Percentiles rank a stretch among this genome's conserved stretches.
Evolutionary conservation across 1,140 invertebrate genomes (phyloP).

Genomic region (Stenopsyche tienmushanensis): DNA sequence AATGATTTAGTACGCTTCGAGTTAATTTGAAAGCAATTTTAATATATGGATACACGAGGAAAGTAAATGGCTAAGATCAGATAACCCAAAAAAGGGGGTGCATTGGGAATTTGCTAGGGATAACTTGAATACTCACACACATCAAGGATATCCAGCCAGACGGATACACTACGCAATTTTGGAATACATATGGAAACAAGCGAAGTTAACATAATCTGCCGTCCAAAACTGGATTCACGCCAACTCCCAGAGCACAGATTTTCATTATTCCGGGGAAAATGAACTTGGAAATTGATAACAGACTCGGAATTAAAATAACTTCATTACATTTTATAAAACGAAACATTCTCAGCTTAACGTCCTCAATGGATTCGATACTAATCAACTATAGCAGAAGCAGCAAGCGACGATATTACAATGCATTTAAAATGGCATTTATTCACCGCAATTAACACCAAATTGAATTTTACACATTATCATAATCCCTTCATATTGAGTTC

Average conservation of each 20-base stretch:
- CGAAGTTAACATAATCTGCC: slow-evolving; percentile 12
- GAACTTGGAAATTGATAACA: slow-evolving; percentile 29
- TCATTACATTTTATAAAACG: too few species aligned
- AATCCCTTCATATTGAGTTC: too few species aligned
- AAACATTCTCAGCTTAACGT: too few species aligned
- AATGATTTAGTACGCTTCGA: too few species aligned
- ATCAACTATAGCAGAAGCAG: too few species aligned
- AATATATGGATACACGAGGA: background rate
- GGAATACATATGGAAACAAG: background rate
- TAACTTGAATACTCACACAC: background rate
- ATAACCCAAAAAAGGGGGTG: background rate
- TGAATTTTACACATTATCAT: too few species aligned
- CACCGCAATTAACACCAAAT: too few species aligned
- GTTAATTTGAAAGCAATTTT: too few species aligned
- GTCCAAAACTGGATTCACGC: slow-evolving; percentile 12
- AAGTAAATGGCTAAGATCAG: background rate
- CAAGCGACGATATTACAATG: too few species aligned
- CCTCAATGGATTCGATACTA: too few species aligned
- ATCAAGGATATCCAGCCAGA: too few species aligned
- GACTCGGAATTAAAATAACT: slow-evolving; percentile 22
- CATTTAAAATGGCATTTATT: too few species aligned
- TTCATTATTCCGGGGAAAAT: slow-evolving; percentile 23
- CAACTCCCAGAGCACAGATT: slow-evolving; percentile 16
- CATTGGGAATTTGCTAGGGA: background rate
- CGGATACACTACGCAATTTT: background rate